Base-by-base conservation (phyloP, 2,113 vertebrate species). In the Capricornis sumatraensis region DNA sequence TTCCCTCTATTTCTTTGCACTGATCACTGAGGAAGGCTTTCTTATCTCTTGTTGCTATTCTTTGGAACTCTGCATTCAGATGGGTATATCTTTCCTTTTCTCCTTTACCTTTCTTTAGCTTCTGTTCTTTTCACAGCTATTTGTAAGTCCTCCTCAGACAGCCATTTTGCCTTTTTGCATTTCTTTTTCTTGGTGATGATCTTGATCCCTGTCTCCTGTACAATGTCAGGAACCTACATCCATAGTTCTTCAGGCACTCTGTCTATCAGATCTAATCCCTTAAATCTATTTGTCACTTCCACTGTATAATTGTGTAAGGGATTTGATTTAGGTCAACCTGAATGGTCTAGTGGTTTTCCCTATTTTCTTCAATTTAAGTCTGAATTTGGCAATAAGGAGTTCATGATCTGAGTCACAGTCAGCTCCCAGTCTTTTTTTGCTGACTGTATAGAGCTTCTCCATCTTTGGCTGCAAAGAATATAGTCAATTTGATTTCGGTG, bases 291-390 rank as follows among this genome's bases (percentile, higher is more conserved):
- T 67, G 7, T 67, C 62, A 67, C 7, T 67, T 67, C 16, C 62
- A 67, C 33, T 9, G 16, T n/a, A 19, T n/a, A n/a, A n/a, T 19
- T 1, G 2, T 3, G 2, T n/a, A n/a, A n/a, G 33, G 7, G 15
- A n/a, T 67, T n/a, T 67, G 16, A n/a, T 67, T 67, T 67, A n/a
- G 33, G 64, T n/a, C 64, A 67, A 67, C 16, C 64, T n/a, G 62
- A 67, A 67, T n/a, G 33, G 62, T n/a, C 16, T 19, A 67, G 16
- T 67, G 16, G 33, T 67, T 67, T 67, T n/a, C 62, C 62, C 16
- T n/a, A 19, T 33, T n/a, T n/a, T 67, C 7, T n/a, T 19, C 62
- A n/a, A n/a, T n/a, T 67, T 67, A n/a, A n/a, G 16, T n/a, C 33
- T n/a, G 62, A 67, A 67, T 67, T 67, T 67, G 7, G 7, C 33